phyloP scores from a whole-genome alignment of 2,888 invertebrate genomes.

The Furcula furcula region DNA sequence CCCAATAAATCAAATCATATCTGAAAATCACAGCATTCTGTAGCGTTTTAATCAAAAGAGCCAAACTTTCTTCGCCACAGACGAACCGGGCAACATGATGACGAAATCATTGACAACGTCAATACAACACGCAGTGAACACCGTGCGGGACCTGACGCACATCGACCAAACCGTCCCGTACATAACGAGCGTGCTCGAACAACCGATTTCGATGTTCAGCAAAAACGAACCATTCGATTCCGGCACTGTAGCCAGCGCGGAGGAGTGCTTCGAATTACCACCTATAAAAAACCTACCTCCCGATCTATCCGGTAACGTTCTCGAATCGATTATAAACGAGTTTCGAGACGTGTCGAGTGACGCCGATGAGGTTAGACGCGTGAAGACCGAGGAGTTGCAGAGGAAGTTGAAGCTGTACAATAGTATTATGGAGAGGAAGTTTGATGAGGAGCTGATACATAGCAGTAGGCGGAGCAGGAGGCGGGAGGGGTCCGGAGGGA shows the following conservation, averaged over 20 bases:
- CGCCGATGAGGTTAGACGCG: conserved; percentile 51
- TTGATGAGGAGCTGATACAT: conserved; percentile 86
- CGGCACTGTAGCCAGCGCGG: conserved; percentile 79
- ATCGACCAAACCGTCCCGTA: conserved; percentile 65
- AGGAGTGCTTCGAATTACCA: conserved; percentile 89
- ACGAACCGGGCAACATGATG: conserved; percentile 62
- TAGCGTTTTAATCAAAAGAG: too few relatives aligned
- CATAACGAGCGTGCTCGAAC: conserved; percentile 66
- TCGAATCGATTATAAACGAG: conserved; percentile 70
- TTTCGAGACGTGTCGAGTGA: conserved; percentile 61
- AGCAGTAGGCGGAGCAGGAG: conserved; percentile 69
- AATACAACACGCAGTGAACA: conserved; percentile 69
- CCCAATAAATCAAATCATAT: too few relatives aligned
- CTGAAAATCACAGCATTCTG: too few relatives aligned
- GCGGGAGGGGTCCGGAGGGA: conserved; percentile 47
- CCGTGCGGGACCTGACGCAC: conserved; percentile 63
- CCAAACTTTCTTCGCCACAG: conserved; percentile 38
- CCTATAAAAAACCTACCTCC: conserved; percentile 77
- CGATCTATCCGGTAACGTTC: conserved; percentile 65
- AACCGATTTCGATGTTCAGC: conserved; percentile 61
- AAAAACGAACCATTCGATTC: conserved; percentile 54
- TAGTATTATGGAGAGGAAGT: conserved; percentile 87
- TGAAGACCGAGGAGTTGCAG: conserved; percentile 56
- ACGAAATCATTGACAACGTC: conserved; percentile 69
- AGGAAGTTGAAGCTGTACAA: conserved; percentile 84